phyloP scores from a whole-genome alignment of 2,797 vertebrate genomes.

The Micropoecilia bifurca region DNA sequence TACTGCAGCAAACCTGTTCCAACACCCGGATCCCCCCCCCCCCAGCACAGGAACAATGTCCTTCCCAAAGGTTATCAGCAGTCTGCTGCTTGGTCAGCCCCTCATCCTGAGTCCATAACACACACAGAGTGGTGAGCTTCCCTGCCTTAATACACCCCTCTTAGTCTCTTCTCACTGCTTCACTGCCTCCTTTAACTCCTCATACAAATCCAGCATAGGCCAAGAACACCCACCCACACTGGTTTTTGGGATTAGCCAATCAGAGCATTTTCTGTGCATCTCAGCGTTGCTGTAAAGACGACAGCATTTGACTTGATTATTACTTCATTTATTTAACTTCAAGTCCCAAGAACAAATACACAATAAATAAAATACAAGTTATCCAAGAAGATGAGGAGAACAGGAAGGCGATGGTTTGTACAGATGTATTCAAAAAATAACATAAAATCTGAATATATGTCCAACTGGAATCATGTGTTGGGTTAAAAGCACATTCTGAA shows the following conservation, averaged over 20 bases:
- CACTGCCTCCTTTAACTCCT: slow-evolving; percentile 62
- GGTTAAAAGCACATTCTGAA: neutral
- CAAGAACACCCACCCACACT: slow-evolving; percentile 34
- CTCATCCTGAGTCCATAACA: slow-evolving; percentile 83
- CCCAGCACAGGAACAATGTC: slow-evolving; percentile 74
- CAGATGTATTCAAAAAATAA: too few species aligned
- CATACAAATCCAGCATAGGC: slow-evolving; percentile 55
- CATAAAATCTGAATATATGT: neutral
- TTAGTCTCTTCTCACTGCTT: slow-evolving; percentile 70
- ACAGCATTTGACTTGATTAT: neutral
- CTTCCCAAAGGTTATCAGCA: slow-evolving; percentile 84
- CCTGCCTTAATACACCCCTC: slow-evolving; percentile 73
- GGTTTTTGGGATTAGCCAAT: slow-evolving; percentile 36
- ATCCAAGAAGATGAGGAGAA: neutral
- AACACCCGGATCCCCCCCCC: slow-evolving; percentile 29
- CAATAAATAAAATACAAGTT: neutral
- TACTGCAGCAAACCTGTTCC: slow-evolving; percentile 59
- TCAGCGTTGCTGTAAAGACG: slow-evolving; percentile 4
- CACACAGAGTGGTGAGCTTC: slow-evolving; percentile 67
- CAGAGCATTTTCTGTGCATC: slow-evolving; percentile 8
- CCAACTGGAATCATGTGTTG: neutral
- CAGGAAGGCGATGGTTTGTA: neutral
- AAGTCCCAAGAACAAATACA: neutral
- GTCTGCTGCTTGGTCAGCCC: slow-evolving; percentile 74
- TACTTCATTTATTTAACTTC: neutral